Base-by-base conservation (phyloP, 2,888 invertebrate genomes). In the Drosophila imparisetae region DNA sequence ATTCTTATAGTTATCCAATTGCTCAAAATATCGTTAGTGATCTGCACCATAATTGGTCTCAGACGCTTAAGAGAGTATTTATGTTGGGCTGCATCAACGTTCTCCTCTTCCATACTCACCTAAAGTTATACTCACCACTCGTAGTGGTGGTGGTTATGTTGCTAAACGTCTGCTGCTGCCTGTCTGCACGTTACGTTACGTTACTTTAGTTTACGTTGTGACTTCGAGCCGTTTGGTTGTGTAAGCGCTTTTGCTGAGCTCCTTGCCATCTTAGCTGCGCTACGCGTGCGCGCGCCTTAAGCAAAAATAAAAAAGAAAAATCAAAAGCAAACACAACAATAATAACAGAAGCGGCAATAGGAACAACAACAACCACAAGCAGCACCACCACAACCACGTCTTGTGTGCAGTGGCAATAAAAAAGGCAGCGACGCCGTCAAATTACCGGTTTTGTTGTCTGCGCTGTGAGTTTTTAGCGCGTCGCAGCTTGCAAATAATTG, bases 391-490 rank as follows among this genome's bases (percentile, higher is more conserved):
- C 42, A 49, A 50, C 24, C 62, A 66, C 54, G 59, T 79, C 71
- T 78, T 78, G 64, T 74, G 61, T 74, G 63, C 70, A 60, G 76
- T 61, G 70, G 59, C 52, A 62, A 59, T 53, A 60, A 54, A 55
- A 32, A 45, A 76, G 64, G 64, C 79, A 69, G 64, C 70, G 65
- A 63, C 67, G 79, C 32, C 66, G 32, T 72, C 72, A 80, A 86
- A 81, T 84, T 89, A 86, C 86, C 90, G 90, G 90, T 86, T 86
- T 86, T 80, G 67, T 76, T 86, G 58, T 70, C 65, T 66, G 63
- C 59, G 59, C 80, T 80, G 85, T 77, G 86, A 83, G 80, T 79
- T 87, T 45, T 87, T 74, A 58, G 68, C 81, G 81, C 83, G 78
- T 68, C 67, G 66, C 79, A 55, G 78, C 40, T 54, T 72, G 77